Base-by-base conservation (phyloP, 2,888 invertebrate genomes). In the Pristionchus maxplancki region DNA sequence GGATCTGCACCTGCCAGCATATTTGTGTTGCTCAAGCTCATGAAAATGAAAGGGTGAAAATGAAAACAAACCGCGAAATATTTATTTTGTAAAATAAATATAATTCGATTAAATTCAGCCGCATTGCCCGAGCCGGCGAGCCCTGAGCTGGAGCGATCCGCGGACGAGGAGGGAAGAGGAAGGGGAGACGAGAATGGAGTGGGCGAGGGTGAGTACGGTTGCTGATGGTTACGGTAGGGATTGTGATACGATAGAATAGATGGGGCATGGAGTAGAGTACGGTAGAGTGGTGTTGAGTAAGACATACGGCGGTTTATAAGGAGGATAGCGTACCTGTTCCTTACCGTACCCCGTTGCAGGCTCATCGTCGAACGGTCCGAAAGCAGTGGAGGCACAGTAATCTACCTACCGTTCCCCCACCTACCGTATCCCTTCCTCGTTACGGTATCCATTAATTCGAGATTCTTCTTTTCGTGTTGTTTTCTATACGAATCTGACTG, bases 311-410 rank as follows among this genome's bases (percentile, higher is more conserved):
- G 17, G 13, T 48, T 48, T 11, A 17, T 15, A 48, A 17, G 17
- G 11, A 15, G 48, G 48, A 48, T 48, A 48, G 1, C 13, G 8
- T 48, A 48, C 17, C 17, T 50, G 11, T 50, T 1, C 5, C 17
- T 67, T 74, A 74, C 71, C 20, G 71, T 40, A 40, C 9, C 24
- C 24, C 1, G 31, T 40, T 78, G 1, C 78, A 78, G 78, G 40
- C 24, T 28, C 78, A 5, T 78, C 78, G n/a, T 20, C 78, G n/a
- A 78, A 78, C 44, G 48, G 78, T 48, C 78, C 78, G n/a, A 40
- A 44, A 28, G 78, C 78, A n/a, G 78, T 78, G 28, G 78, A 78
- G 78, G 78, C 78, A 11, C 78, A 78, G 78, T 78, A n/a, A 78
- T 40, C 37, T 71, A 9, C 74, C 74, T 74, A 74, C 74, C 74